These are phyloP conservation scores for Spea hammondii DNA, from an alignment of 2,797 vertebrate genomes.

Conservation along the genomic window DNA sequence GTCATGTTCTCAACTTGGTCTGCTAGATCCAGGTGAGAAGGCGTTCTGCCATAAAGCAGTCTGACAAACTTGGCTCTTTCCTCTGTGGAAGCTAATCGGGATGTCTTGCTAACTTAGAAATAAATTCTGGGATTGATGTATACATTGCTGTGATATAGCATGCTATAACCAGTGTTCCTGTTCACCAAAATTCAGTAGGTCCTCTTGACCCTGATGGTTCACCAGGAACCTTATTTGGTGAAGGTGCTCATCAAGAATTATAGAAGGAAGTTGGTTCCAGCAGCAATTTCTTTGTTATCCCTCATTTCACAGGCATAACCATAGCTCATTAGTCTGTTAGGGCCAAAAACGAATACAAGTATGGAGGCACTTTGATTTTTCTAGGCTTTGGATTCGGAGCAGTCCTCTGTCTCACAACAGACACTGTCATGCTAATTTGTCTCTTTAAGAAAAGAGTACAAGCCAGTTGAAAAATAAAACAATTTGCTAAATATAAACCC, in stretches of 20 bases:
- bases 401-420: conserved; percentile 15
- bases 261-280: neutral
- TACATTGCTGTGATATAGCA: too few relatives aligned
- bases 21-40: too few relatives aligned
- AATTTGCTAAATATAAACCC: conserved; percentile 51
- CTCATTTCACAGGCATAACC: conserved; percentile 12
- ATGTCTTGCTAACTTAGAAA: too few relatives aligned
- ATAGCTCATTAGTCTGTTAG: conserved; percentile 18
- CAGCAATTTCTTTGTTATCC: neutral
- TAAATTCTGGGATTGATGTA: too few relatives aligned
- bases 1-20: too few relatives aligned
- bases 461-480: conserved; percentile 46
- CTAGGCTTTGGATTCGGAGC: conserved; percentile 3
- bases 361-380: conserved; percentile 9
- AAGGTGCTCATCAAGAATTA: neutral
- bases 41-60: too few relatives aligned
- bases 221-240: too few relatives aligned
- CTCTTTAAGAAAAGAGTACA: conserved; percentile 41
- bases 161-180: too few relatives aligned
- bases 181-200: too few relatives aligned
- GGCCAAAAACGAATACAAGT: neutral
- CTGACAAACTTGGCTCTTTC: too few relatives aligned
- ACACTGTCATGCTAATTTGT: conserved; percentile 40
- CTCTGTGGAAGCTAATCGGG: too few relatives aligned
- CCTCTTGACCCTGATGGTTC: neutral